These are phyloP conservation scores for Brachionus sp. DNA, from an alignment of 1,140 invertebrate species.

Conservation along the genomic window DNA sequence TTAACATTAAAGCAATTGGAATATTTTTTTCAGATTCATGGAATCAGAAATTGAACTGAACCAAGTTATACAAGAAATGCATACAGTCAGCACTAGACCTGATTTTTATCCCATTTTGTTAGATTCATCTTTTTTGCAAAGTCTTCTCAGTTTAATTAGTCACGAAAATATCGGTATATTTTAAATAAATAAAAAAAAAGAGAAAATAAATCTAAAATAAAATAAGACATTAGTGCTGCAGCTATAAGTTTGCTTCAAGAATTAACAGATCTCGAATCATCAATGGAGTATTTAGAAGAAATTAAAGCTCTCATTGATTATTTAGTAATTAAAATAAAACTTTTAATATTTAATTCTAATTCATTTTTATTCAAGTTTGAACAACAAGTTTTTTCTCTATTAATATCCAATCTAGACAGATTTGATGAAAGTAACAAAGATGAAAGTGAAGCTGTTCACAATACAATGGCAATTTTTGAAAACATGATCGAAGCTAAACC, in stretches of 20 bases:
- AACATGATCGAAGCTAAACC: conserved; percentile 73
- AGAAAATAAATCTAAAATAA: not conserved
- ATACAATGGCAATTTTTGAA: conserved; percentile 71
- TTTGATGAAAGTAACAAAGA: conserved; percentile 89
- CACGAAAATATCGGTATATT: conserved; percentile 93
- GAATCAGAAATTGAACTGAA: conserved; percentile 95
- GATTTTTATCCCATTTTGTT: conserved; percentile 88
- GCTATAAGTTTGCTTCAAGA: conserved; percentile 70
- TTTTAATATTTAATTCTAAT: conserved; percentile 61
- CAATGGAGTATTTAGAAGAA: conserved; percentile 72
- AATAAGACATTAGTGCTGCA: conserved; percentile 59
- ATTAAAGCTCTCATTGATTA: conserved; percentile 61
- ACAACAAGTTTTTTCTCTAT: conserved; percentile 81
- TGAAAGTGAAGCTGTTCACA: conserved; percentile 92
- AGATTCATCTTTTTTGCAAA: conserved; percentile 79
- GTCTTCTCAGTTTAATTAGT: conserved; percentile 81
- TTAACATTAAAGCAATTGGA: not conserved
- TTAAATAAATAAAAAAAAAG: conserved; percentile 54
- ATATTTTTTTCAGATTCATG: conserved; percentile 75
- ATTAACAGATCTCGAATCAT: conserved; percentile 88
- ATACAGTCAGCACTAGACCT: conserved; percentile 87
- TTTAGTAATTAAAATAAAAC: conserved; percentile 54
- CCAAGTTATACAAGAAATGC: conserved; percentile 82
- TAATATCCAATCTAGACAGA: conserved; percentile 86
- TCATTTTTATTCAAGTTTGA: conserved; percentile 66